A percentile compares a stretch with the other conserved stretches of the same genome.
These are phyloP conservation scores for Leiothrix lutea DNA, from an alignment of 2,113 vertebrate species.

Conservation along the genomic window DNA sequence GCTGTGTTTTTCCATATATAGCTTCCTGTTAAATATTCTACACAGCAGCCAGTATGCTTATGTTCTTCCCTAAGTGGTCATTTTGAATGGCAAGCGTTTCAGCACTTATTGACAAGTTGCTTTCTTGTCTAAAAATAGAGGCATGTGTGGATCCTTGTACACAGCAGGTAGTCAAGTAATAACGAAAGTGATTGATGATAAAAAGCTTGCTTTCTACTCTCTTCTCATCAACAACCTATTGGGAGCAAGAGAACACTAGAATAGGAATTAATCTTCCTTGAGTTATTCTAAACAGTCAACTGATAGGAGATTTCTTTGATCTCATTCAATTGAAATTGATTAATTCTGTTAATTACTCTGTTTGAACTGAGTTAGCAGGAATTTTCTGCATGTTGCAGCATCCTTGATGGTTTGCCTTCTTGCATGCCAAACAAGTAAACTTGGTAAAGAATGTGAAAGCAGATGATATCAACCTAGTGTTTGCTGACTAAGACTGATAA, in stretches of 20 bases:
- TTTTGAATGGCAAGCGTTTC: neutral
- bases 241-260: slow-evolving; percentile 43
- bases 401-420: neutral
- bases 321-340: slow-evolving; percentile 47
- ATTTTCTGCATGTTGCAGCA: neutral
- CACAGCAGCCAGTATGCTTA: neutral
- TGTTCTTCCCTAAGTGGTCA: neutral
- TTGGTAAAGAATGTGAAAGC: neutral
- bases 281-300: slow-evolving; percentile 34
- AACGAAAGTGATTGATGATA: slow-evolving; percentile 27
- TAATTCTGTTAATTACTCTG: slow-evolving; percentile 55
- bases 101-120: neutral
- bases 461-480: neutral
- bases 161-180: neutral
- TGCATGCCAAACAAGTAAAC: neutral
- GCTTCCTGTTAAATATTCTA: slow-evolving; percentile 7
- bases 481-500: neutral
- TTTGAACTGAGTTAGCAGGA: slow-evolving; percentile 54
- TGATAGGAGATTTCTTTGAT: slow-evolving; percentile 60
- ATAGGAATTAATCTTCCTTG: slow-evolving; percentile 48
- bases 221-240: slow-evolving; percentile 25
- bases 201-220: slow-evolving; percentile 25
- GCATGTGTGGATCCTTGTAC: neutral
- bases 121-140: slow-evolving; percentile 19
- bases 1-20: neutral